Conservation (phyloP, 23 tunicate genomes). For the Aplidium turbinatum region DNA sequence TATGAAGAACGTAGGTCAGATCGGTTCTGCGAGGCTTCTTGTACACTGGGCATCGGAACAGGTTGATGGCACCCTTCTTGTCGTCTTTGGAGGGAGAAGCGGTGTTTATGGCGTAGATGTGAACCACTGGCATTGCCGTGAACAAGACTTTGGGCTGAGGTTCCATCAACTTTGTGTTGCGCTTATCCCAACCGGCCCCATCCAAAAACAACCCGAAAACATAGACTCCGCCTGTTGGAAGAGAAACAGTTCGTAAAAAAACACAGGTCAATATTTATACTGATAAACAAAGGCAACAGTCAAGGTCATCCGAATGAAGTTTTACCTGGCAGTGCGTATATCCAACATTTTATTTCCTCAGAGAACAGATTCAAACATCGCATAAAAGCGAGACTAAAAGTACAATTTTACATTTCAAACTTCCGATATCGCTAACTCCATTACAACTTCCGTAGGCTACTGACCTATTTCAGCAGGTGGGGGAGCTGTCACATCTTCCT, state of each 20-base stretch:
- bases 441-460: no score
- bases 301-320: no score
- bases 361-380: no score
- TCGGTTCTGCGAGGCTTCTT: constrained; percentile 99
- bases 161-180: constrained; percentile 88
- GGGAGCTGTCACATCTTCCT: constrained; percentile 93
- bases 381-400: no score
- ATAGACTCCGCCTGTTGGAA: constrained; percentile 97
- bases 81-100: constrained; percentile 60
- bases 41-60: constrained; percentile 95
- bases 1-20: constrained; percentile 88
- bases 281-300: no score
- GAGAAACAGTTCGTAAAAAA: no score
- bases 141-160: constrained; percentile 93
- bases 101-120: constrained; percentile 97
- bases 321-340: no score
- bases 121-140: constrained; percentile 95
- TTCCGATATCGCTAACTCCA: no score
- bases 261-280: no score
- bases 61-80: constrained; percentile 50
- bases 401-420: no score
- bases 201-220: constrained; percentile 97
- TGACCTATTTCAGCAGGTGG: constrained; percentile 96
- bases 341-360: no score
- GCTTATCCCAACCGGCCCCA: constrained; percentile 99